These are phyloP conservation scores for Drosophila kikkawai DNA, from an alignment of 1,140 invertebrate genomes.

Conservation along the genomic window DNA sequence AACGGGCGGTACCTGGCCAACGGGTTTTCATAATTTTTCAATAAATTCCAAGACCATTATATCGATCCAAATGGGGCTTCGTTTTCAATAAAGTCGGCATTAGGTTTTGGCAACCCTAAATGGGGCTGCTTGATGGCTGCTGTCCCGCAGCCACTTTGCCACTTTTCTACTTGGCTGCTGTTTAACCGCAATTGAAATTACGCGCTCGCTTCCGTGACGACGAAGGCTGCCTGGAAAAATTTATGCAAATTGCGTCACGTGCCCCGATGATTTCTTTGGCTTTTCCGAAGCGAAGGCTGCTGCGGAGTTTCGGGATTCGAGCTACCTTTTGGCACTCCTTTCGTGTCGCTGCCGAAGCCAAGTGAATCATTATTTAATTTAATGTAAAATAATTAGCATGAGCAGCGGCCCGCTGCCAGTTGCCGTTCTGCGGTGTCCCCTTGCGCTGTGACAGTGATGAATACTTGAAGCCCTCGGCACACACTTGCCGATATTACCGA, in stretches of 20 bases:
- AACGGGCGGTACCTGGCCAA: conserved; percentile 1
- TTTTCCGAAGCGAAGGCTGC: conserved; percentile 28
- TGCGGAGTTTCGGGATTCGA: conserved; percentile 14
- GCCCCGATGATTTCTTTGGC: conserved; percentile 81
- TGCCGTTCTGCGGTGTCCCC: conserved; percentile 4
- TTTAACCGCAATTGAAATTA: conserved; percentile 84
- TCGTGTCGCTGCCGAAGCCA: conserved; percentile 45
- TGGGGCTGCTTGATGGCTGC: conserved; percentile 29
- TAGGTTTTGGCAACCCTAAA: conserved; percentile 56
- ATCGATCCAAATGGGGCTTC: conserved; percentile 60
- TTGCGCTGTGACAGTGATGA: conserved; percentile 67
- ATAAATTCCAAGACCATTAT: conserved; percentile 66
- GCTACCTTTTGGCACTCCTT: conserved; percentile 62
- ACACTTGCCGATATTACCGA: conserved; percentile 20
- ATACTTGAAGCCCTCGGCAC: conserved; percentile 47
- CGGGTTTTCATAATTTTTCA: conserved; percentile 72
- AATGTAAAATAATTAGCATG: conserved; percentile 85
- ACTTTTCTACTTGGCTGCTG: conserved; percentile 81
- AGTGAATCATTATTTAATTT: conserved; percentile 85
- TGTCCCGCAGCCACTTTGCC: conserved; percentile 56
- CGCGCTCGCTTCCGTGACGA: conserved; percentile 75
- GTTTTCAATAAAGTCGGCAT: conserved; percentile 72
- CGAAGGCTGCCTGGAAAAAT: conserved; percentile 59
- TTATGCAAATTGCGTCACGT: conserved; percentile 85
- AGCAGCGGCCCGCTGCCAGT: conserved; percentile 23